Evolutionary conservation across 1,140 invertebrate genomes (phyloP), one percentile per base, ranked within the genome.

Genomic region (Eupristina koningsbergeri): DNA sequence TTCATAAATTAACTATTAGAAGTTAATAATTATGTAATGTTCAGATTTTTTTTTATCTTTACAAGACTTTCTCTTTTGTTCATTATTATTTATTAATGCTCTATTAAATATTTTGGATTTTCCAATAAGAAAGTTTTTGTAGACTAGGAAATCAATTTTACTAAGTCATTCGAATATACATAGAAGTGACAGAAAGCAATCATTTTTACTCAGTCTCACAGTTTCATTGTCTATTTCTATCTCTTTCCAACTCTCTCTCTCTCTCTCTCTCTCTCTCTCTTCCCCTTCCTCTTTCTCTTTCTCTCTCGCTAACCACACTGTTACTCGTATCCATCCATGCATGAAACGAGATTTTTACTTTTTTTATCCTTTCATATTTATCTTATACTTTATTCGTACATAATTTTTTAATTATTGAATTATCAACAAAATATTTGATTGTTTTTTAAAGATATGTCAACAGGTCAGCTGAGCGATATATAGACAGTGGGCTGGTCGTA

Each of bases 401-500:
- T 71, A 6, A 41, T 3, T 1, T 39, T 41, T 15, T 41, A 41
- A 6, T 71, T 41, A 22, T n/a, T 22, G 26, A 71, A 64, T 41
- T 22, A 39, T 41, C 41, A 2, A 26, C 1, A n/a, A 5, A 26
- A 5, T 41, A 71, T 71, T 39, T 19, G 61, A 15, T 39, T 69
- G 36, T 45, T 73, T 73, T 47, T 75, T 26, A 19, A 6, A 11
- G 29, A 29, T 3, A 53, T 53, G 39, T 61, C 15, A 76, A 76
- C n/a, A 50, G 67, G 50, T 76, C 74, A 76, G 74, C 74, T 76
- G 74, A 36, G 74, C 50, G 29, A 76, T 50, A 31, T 31, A 50
- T 61, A 61, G 17, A 75, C n/a, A 67, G 29, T 67, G 63, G 26
- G 47, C 15, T n/a, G 50, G 31, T 61, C 7, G 34, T n/a, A 50